Percentiles rank a stretch among this genome's conserved stretches.
Evolutionary conservation across 1,140 invertebrate species (phyloP).

Genomic region (Apis dorsata): DNA sequence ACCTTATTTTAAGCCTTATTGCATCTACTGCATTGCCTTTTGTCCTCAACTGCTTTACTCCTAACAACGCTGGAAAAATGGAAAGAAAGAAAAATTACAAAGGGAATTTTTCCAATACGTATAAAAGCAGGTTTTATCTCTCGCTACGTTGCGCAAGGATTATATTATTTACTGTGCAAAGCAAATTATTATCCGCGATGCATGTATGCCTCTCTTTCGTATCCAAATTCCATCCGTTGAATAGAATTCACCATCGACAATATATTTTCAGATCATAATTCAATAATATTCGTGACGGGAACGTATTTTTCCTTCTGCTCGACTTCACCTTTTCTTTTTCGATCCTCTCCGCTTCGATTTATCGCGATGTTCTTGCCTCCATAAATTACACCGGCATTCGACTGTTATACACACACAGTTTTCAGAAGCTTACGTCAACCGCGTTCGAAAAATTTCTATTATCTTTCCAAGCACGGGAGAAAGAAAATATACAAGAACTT

Average conservation of each 20-base stretch:
- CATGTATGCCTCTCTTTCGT: not conserved
- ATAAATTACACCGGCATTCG: not conserved
- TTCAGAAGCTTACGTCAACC: not conserved
- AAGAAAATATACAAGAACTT: not conserved
- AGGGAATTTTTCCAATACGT: too few relatives aligned
- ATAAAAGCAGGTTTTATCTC: not conserved
- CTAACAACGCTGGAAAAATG: too few relatives aligned
- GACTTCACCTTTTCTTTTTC: constrained; percentile 15
- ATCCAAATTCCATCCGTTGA: constrained; percentile 12
- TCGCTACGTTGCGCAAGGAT: not conserved
- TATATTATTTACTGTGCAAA: not conserved
- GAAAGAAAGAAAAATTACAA: too few relatives aligned
- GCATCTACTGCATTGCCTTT: too few relatives aligned
- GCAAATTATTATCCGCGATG: constrained; percentile 14
- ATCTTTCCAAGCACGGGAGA: not conserved
- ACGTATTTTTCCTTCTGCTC: constrained; percentile 23
- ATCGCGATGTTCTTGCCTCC: constrained; percentile 22
- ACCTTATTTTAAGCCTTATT: too few relatives aligned
- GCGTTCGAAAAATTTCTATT: not conserved
- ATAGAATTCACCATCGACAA: constrained; percentile 2
- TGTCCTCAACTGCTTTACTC: too few relatives aligned
- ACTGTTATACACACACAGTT: not conserved
- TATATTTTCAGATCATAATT: constrained; percentile 8
- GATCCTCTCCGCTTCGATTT: constrained; percentile 16
- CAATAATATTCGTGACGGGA: constrained; percentile 37